phyloP scores from a whole-genome alignment of 92 coral and sea anemone species.

The Zoanthus solanderi region DNA sequence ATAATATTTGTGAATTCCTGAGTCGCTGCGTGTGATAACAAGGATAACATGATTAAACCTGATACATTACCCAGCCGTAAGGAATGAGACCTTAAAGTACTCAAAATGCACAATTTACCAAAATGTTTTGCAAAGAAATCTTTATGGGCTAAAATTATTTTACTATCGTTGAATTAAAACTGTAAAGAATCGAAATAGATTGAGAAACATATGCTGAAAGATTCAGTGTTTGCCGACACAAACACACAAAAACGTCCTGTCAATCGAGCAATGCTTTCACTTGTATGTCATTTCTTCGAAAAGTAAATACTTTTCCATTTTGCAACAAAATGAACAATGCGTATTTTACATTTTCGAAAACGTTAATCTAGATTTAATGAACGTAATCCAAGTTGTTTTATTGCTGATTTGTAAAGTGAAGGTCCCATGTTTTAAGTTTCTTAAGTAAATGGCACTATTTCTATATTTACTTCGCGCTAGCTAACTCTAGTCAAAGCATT shows the following conservation, averaged over 20 bases:
- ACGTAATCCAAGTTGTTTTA: neutral
- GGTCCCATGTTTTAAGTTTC: neutral
- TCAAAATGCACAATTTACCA: neutral
- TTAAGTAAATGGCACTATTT: neutral
- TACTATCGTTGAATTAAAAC: neutral
- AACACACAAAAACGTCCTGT: slow-evolving; percentile 34
- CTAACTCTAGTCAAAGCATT: slow-evolving; percentile 18
- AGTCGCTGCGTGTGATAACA: slow-evolving; percentile 62
- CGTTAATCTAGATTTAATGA: neutral
- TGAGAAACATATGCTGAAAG: slow-evolving; percentile 31
- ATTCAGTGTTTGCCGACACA: slow-evolving; percentile 26
- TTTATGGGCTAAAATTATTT: too few relatives aligned
- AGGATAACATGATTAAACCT: slow-evolving; percentile 52
- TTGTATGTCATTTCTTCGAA: slow-evolving; percentile 30
- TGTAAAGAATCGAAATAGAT: slow-evolving; percentile 14
- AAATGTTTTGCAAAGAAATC: neutral
- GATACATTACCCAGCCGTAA: slow-evolving; percentile 38
- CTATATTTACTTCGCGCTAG: neutral
- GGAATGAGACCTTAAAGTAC: neutral
- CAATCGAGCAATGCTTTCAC: slow-evolving; percentile 24
- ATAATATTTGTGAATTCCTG: slow-evolving; percentile 75
- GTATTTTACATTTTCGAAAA: slow-evolving; percentile 5
- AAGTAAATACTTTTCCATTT: slow-evolving; percentile 45
- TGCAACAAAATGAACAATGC: slow-evolving; percentile 18
- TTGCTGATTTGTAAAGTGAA: neutral